phyloP scores from a whole-genome alignment of 2,113 vertebrate species.

The Silurus glanis region DNA sequence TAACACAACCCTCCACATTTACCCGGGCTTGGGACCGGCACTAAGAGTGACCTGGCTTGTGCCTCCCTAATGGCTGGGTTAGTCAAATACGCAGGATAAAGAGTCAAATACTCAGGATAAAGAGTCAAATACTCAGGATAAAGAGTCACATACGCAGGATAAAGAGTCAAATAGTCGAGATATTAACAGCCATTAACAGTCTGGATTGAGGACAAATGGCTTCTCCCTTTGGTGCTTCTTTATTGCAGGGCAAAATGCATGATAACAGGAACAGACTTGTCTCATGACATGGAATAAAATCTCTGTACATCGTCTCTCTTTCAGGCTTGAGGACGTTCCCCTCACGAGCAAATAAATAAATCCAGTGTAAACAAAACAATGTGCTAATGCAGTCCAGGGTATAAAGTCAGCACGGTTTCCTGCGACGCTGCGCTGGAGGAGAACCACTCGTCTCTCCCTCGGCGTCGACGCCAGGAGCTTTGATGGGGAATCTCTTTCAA shows the following conservation, averaged over 20 bases:
- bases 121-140: too few species aligned
- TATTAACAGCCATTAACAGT: neutral
- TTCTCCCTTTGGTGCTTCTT: neutral
- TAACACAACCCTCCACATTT: too few species aligned
- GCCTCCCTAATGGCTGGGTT: too few species aligned
- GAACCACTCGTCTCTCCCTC: neutral
- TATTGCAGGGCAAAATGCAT: neutral
- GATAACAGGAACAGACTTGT: neutral
- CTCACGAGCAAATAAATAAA: neutral
- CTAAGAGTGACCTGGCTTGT: too few species aligned
- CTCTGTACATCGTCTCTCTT: neutral
- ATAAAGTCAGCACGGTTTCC: slow-evolving; percentile 14
- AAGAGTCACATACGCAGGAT: too few species aligned
- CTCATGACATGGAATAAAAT: neutral
- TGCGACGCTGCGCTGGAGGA: neutral
- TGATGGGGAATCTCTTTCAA: slow-evolving; percentile 35
- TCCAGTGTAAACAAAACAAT: slow-evolving; percentile 15
- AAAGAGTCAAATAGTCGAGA: too few species aligned
- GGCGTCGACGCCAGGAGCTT: neutral
- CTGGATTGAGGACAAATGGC: neutral
- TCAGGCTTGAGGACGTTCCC: neutral
- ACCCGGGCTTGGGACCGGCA: too few species aligned
- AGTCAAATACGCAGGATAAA: too few species aligned
- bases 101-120: too few species aligned
- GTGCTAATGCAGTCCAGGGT: slow-evolving; percentile 7